Conservation (phyloP, 1,140 invertebrate genomes). For the Lamellibrachia luymesi region DNA sequence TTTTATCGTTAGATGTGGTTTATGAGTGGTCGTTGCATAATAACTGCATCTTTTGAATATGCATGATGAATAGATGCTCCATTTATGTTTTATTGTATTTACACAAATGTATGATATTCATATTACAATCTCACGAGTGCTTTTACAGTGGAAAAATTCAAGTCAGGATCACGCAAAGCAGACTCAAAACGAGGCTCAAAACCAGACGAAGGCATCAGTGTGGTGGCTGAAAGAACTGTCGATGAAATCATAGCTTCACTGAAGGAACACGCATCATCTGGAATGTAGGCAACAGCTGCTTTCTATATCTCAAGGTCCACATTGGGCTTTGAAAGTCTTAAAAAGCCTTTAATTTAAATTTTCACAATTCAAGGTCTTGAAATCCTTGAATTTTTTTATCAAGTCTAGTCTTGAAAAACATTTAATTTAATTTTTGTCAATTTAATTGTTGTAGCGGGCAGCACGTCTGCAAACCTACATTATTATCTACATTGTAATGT, state of each 20-base stretch:
- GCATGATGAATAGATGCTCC: too few relatives aligned
- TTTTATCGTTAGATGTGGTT: too few relatives aligned
- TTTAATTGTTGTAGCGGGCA: too few relatives aligned
- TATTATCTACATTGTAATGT: not conserved
- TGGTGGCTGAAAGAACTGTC: conserved; percentile 38
- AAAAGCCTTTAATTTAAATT: not conserved
- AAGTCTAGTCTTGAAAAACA: too few relatives aligned
- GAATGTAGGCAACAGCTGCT: not conserved
- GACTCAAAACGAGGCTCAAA: conserved; percentile 25
- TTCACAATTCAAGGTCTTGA: too few relatives aligned
- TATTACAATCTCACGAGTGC: not conserved
- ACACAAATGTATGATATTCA: too few relatives aligned
- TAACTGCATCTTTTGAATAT: too few relatives aligned
- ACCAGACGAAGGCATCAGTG: not conserved
- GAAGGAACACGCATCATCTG: not conserved
- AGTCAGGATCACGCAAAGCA: not conserved
- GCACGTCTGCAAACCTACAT: too few relatives aligned
- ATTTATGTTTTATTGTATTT: too few relatives aligned
- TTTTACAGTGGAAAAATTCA: not conserved
- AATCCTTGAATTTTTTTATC: too few relatives aligned
- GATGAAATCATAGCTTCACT: conserved; percentile 50
- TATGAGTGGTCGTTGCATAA: too few relatives aligned
- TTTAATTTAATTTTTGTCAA: too few relatives aligned
- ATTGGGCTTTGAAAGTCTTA: not conserved
- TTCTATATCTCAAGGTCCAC: not conserved